Conservation (phyloP, 2,113 vertebrate genomes). For the Sarotherodon lohbergeri region DNA sequence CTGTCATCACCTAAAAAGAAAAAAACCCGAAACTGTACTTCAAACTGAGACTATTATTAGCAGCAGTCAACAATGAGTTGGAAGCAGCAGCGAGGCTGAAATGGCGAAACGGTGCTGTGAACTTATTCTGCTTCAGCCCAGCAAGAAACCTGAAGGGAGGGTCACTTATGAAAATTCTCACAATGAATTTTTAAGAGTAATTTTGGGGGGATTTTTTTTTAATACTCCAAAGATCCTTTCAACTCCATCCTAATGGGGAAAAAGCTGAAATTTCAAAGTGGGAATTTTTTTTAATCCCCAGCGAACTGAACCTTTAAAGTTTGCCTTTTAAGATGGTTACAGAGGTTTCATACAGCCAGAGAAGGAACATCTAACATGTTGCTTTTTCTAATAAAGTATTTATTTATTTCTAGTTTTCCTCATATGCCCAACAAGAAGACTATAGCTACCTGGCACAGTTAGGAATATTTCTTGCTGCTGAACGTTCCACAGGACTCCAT, state of each 20-base stretch:
- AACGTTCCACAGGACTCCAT: neutral
- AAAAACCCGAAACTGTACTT: neutral
- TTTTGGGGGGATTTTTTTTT: neutral
- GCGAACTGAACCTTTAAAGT: neutral
- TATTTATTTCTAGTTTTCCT: neutral
- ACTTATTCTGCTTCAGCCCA: neutral
- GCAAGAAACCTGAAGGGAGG: neutral
- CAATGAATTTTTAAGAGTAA: neutral
- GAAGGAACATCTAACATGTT: neutral
- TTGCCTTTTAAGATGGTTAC: neutral
- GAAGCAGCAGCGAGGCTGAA: neutral
- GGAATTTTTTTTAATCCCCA: neutral
- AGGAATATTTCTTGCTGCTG: neutral
- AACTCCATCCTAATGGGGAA: neutral
- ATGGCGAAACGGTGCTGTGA: neutral
- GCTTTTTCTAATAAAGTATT: neutral
- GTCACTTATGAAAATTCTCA: neutral
- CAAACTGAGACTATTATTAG: conserved; percentile 25
- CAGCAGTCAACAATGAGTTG: neutral
- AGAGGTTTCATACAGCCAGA: neutral
- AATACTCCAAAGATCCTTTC: neutral
- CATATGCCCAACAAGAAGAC: neutral
- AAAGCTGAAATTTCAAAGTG: neutral
- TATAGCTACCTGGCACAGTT: neutral
- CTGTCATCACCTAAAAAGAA: neutral